A percentile compares a stretch with the other conserved stretches of the same genome.
These are phyloP conservation scores for Danionella cerebrum DNA, from an alignment of 2,113 vertebrate species.

Conservation along the genomic window DNA sequence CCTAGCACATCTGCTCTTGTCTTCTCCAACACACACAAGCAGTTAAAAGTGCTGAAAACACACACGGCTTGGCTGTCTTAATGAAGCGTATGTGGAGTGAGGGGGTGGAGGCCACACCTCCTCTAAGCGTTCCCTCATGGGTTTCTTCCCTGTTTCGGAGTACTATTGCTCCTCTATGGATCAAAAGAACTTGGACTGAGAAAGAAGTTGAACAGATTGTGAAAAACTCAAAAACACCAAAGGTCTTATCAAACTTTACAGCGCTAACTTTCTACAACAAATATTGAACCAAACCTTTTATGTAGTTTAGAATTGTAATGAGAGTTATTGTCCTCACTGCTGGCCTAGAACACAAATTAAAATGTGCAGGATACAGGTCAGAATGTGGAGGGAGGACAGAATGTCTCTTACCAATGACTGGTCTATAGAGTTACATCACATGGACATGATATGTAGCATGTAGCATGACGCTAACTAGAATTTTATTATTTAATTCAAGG, in stretches of 20 bases:
- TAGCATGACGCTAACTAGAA: no score
- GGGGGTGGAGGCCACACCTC: conserved; percentile 24
- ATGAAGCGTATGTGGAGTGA: conserved; percentile 35
- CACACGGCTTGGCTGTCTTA: conserved; percentile 30
- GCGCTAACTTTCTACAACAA: not conserved
- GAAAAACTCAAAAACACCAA: not conserved
- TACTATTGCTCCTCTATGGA: conserved; percentile 3
- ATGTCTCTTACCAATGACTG: no score
- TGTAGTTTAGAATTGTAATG: no score
- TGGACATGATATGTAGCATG: no score
- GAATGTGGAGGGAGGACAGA: no score
- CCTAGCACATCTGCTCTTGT: conserved; percentile 22
- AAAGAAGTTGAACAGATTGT: not conserved
- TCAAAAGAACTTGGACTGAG: not conserved
- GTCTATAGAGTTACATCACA: no score
- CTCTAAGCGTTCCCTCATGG: conserved; percentile 37
- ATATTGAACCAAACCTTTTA: not conserved
- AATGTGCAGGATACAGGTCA: no score
- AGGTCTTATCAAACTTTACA: not conserved
- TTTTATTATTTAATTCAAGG: no score
- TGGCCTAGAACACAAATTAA: no score
- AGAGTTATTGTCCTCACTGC: no score
- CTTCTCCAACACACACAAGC: conserved; percentile 2
- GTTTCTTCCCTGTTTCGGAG: conserved; percentile 1
- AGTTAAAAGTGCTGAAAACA: conserved; percentile 21